Evolutionary conservation across 1,140 invertebrate genomes (phyloP).

Genomic region (Eurosta solidaginis): DNA sequence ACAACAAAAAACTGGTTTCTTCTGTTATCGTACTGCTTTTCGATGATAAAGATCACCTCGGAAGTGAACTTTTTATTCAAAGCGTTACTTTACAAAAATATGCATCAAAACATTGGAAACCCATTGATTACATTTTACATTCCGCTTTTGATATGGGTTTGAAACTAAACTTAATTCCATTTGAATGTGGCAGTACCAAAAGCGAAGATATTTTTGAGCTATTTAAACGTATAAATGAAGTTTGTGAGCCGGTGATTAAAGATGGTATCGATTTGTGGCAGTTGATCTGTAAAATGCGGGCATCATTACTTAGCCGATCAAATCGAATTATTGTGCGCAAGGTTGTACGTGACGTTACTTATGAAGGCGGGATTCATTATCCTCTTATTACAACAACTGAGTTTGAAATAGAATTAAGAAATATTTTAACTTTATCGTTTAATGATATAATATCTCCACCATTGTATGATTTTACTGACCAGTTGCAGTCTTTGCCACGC

Average conservation of each 20-base stretch:
- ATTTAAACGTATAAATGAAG: background rate
- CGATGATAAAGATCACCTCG: background rate
- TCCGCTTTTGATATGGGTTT: constrained; percentile 23
- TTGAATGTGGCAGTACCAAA: background rate
- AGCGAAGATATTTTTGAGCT: background rate
- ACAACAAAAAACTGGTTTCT: background rate
- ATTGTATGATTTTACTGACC: constrained; percentile 9
- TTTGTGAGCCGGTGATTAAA: background rate
- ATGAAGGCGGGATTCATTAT: background rate
- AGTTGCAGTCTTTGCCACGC: constrained; percentile 7
- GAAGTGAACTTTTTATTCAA: background rate
- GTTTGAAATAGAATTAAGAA: constrained; percentile 23
- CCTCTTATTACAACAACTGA: background rate
- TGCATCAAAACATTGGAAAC: constrained; percentile 23
- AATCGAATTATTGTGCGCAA: constrained; percentile 13
- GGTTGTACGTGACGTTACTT: background rate
- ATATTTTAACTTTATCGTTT: constrained; percentile 14
- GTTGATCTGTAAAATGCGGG: background rate
- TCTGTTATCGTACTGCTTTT: background rate
- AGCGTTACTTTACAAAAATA: background rate
- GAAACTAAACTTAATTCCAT: background rate
- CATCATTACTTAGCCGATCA: constrained; percentile 20
- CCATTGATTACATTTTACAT: constrained; percentile 26
- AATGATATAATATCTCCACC: constrained; percentile 22
- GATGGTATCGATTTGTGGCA: background rate